Evolutionary conservation across 2,888 invertebrate species (phyloP).

Genomic region (Chalcosyrphus nemorum): DNA sequence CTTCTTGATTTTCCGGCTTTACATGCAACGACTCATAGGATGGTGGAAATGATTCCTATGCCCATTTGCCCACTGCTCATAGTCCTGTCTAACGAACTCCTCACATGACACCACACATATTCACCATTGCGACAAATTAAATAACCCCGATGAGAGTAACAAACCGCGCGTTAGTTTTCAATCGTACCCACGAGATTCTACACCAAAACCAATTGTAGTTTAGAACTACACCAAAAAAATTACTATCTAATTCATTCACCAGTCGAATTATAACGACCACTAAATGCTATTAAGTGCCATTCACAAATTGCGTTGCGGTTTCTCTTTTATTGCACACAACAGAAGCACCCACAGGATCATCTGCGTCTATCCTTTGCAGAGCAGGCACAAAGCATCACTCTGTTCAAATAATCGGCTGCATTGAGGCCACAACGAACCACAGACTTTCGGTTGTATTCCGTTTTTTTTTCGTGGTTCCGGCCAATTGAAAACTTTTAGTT

Average conservation of each 20-base stretch:
- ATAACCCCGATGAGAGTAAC: not conserved
- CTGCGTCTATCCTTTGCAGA: not conserved
- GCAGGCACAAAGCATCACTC: conserved; percentile 5
- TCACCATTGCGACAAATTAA: not conserved
- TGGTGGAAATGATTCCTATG: too few species aligned
- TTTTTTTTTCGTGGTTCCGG: conserved; percentile 9
- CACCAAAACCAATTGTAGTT: not conserved
- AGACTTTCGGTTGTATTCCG: conserved; percentile 21
- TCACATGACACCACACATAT: too few species aligned
- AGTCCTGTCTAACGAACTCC: too few species aligned
- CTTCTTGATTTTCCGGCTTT: too few species aligned
- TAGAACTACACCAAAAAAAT: not conserved
- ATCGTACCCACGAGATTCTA: not conserved
- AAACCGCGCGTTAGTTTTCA: not conserved
- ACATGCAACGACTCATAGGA: too few species aligned
- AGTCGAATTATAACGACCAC: conserved; percentile 28
- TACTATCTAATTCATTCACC: not conserved
- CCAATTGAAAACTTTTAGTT: conserved; percentile 34
- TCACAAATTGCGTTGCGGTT: conserved; percentile 46
- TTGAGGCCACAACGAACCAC: conserved; percentile 36
- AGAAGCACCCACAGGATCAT: not conserved
- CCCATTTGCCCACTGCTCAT: too few species aligned
- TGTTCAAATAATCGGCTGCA: not conserved
- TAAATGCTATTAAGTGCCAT: conserved; percentile 32
- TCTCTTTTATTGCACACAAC: conserved; percentile 21